These are phyloP conservation scores for Catalaphyllia jardinei DNA, from an alignment of 64 coral and sea anemone species.

Conservation along the genomic window DNA sequence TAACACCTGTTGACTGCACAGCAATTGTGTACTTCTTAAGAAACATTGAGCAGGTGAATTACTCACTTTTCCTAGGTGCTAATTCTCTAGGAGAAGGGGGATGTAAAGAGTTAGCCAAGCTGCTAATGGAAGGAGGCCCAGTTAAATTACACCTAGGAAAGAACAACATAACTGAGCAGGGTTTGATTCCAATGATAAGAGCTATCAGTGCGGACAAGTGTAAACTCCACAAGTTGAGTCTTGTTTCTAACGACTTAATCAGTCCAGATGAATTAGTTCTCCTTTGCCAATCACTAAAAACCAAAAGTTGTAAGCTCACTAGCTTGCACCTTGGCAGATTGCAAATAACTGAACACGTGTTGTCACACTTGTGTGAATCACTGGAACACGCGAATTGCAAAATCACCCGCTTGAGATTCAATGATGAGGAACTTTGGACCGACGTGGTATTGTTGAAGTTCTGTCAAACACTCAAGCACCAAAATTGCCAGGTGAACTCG, in stretches of 20 bases:
- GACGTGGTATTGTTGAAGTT: background rate
- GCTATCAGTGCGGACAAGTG: background rate
- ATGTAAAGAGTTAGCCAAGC: background rate
- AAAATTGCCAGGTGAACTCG: background rate
- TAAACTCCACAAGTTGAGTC: background rate
- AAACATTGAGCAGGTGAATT: background rate
- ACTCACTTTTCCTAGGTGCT: background rate
- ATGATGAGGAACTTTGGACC: background rate
- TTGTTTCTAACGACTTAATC: background rate
- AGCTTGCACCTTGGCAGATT: background rate
- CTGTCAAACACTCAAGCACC: slow-evolving; percentile 14
- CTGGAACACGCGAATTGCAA: background rate
- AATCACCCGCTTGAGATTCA: background rate
- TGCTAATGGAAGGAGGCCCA: slow-evolving; percentile 3
- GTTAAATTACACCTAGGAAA: background rate
- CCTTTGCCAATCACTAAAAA: background rate
- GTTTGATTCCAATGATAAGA: background rate
- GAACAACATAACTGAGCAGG: background rate
- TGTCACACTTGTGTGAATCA: slow-evolving; percentile 5
- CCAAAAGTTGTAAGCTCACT: background rate
- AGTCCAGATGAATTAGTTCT: background rate
- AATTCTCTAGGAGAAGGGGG: slow-evolving; percentile 11
- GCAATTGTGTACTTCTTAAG: slow-evolving; percentile 38
- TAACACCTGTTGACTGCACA: slow-evolving; percentile 26
- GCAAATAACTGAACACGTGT: background rate